Base-by-base conservation (phyloP, 1,140 invertebrate species). In the Aphaenogaster floridana region DNA sequence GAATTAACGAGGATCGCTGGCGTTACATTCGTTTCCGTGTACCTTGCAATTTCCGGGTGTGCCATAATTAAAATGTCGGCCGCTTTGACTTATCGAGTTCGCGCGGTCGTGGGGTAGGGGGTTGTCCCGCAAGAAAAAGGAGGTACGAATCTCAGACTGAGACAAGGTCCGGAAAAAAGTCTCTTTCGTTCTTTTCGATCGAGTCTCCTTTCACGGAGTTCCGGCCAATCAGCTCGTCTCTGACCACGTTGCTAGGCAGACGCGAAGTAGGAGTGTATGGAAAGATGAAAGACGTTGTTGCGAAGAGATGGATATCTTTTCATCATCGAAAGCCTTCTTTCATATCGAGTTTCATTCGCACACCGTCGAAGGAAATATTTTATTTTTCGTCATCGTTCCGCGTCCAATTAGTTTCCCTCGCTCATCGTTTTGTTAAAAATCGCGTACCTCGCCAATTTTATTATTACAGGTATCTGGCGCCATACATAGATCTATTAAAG, bases 21-120 rank as follows among this genome's bases (percentile, higher is more conserved):
- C 64, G 69, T 86, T 84, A 81, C 36, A 72, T 85, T 86, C 68
- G 92, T 92, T 92, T 92, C 84, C 86, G 88, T 81, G 86, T 89
- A 61, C 86, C 83, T 87, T 85, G 88, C 90, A 86, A 91, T 89
- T 91, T 90, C 91, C 88, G 83, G 54, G 64, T 59, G 50, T 61
- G 89, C 66, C 85, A 88, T 92, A 93, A 93, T 93, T 93, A 93
- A 93, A 92, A 93, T 50, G 90, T 93, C 90, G 81, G 68, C 66
- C 86, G 84, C 39, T 88, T 90, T 91, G 91, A 92, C 90, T 92
- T 91, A 91, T 91, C 79, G 91, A 90, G 86, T 89, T 59, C 50
- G 59, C 7, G 50, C 52, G 15, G 11, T 28, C 61, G 6, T 54
- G 9, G 74, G 48, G 48, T n/a, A 52, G 0, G 15, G 45, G 45